These are phyloP conservation scores for Drosophila birchii DNA, from an alignment of 2,888 invertebrate species.

Conservation along the genomic window DNA sequence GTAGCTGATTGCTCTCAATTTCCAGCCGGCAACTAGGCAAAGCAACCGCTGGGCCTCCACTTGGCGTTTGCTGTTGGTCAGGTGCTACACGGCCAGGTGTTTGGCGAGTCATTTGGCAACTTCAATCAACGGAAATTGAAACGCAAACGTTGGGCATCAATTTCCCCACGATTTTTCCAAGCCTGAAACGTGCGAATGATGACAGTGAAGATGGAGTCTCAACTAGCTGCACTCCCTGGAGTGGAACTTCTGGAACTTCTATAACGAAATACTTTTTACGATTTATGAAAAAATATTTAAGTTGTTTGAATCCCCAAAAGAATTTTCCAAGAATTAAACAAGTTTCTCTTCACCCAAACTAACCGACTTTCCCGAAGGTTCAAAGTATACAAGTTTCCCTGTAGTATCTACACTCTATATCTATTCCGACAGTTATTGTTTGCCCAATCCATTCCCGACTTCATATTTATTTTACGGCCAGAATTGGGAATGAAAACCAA, in stretches of 20 bases:
- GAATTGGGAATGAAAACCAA: slow-evolving; percentile 41
- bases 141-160: slow-evolving; percentile 52
- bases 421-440: slow-evolving; percentile 43
- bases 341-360: neutral
- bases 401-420: slow-evolving; percentile 19
- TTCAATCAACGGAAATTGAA: slow-evolving; percentile 79
- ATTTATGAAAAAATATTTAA: neutral
- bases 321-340: neutral
- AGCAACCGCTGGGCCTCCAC: slow-evolving; percentile 18
- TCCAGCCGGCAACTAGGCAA: slow-evolving; percentile 39
- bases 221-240: slow-evolving; percentile 15
- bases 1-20: slow-evolving; percentile 49
- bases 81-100: slow-evolving; percentile 51
- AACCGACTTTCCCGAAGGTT: neutral
- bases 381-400: neutral
- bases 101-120: slow-evolving; percentile 55
- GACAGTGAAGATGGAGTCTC: slow-evolving; percentile 47
- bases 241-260: neutral
- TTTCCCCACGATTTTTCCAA: slow-evolving; percentile 2
- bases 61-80: slow-evolving; percentile 1
- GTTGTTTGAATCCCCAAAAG: neutral
- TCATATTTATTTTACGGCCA: slow-evolving; percentile 64
- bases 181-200: slow-evolving; percentile 57
- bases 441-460: slow-evolving; percentile 52
- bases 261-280: neutral